Evolutionary conservation across 53 echinoderm and acorn worm species (phyloP).

Genomic region (Antedon mediterranea): DNA sequence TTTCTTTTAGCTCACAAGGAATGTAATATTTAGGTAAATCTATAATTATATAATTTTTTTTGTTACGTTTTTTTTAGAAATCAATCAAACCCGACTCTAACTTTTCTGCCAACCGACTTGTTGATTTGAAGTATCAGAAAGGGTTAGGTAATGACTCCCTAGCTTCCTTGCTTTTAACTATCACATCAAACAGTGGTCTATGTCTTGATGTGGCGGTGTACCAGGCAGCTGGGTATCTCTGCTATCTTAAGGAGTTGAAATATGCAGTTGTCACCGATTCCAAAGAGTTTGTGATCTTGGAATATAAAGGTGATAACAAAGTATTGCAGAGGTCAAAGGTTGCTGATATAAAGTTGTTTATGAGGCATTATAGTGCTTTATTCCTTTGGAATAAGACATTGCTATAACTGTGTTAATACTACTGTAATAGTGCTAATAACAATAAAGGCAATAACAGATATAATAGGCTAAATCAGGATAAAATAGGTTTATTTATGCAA

Average conservation of each 20-base stretch:
- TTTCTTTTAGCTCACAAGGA: too few species aligned
- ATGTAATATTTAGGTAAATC: too few species aligned
- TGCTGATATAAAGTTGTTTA: background rate
- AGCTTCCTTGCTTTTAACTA: background rate
- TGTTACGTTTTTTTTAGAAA: background rate
- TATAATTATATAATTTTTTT: background rate
- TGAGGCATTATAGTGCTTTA: background rate
- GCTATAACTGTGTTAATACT: too few species aligned
- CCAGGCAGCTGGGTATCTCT: background rate
- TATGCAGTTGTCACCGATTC: background rate
- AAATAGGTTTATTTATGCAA: too few species aligned
- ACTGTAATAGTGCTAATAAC: too few species aligned
- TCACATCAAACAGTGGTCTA: background rate
- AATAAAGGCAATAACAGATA: too few species aligned
- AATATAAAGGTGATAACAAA: background rate
- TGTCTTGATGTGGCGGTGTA: background rate
- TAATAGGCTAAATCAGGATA: too few species aligned
- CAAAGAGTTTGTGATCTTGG: background rate
- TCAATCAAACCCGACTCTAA: background rate
- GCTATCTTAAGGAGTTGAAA: background rate
- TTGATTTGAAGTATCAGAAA: background rate
- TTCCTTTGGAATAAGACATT: background rate
- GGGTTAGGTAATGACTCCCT: background rate
- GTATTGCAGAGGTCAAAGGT: background rate
- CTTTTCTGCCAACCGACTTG: background rate